These are phyloP conservation scores for Drosophila miranda DNA, from an alignment of 1,140 invertebrate genomes.

Conservation along the genomic window DNA sequence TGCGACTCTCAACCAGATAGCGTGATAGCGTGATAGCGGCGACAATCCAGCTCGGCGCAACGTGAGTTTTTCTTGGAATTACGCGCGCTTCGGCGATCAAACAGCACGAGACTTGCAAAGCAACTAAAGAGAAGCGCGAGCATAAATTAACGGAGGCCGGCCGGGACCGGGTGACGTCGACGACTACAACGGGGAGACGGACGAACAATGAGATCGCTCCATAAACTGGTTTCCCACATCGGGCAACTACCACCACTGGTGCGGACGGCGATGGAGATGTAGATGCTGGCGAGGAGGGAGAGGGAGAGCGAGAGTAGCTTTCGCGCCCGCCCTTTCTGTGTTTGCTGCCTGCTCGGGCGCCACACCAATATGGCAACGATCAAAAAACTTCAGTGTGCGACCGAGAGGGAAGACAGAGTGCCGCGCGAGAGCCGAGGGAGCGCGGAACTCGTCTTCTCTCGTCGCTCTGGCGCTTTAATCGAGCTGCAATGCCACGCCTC, in stretches of 20 bases:
- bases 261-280: background rate
- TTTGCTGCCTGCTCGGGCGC: slow-evolving; percentile 45
- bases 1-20: slow-evolving; percentile 27
- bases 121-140: slow-evolving; percentile 77
- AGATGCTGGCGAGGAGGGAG: slow-evolving; percentile 39
- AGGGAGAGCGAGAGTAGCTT: slow-evolving; percentile 63
- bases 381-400: slow-evolving; percentile 46
- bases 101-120: slow-evolving; percentile 80
- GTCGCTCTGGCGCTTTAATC: slow-evolving; percentile 58
- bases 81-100: slow-evolving; percentile 76
- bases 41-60: slow-evolving; percentile 13
- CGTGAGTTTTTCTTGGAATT: slow-evolving; percentile 67
- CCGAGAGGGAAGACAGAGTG: slow-evolving; percentile 26
- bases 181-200: slow-evolving; percentile 45
- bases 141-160: slow-evolving; percentile 81
- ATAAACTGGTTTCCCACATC: slow-evolving; percentile 63
- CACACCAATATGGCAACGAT: slow-evolving; percentile 75
- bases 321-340: slow-evolving; percentile 67
- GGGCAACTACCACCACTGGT: slow-evolving; percentile 28
- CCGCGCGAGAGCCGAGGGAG: slow-evolving; percentile 15
- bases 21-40: slow-evolving; percentile 10
- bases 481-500: slow-evolving; percentile 53
- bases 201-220: slow-evolving; percentile 69
- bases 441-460: slow-evolving; percentile 1
- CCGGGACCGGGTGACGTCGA: slow-evolving; percentile 45